phyloP scores from a whole-genome alignment of 2,797 vertebrate species.

The Phoxinus dragarum region DNA sequence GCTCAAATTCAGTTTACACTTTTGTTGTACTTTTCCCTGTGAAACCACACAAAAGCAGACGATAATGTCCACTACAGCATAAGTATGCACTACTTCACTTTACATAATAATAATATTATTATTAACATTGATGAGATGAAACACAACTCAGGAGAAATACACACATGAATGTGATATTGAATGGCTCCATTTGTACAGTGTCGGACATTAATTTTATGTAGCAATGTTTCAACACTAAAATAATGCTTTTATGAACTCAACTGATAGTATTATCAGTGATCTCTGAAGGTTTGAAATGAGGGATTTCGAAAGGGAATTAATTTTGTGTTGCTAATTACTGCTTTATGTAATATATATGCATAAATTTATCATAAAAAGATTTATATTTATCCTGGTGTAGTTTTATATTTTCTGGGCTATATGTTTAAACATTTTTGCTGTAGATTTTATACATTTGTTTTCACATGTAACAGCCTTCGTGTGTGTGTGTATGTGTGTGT shows the following conservation, averaged over 20 bases:
- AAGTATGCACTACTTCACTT: constrained; percentile 56
- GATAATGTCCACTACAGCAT: neutral
- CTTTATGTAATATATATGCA: constrained; percentile 45
- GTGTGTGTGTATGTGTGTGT: neutral
- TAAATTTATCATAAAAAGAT: constrained; percentile 49
- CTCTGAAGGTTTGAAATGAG: constrained; percentile 27
- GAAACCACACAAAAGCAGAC: constrained; percentile 36
- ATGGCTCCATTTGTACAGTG: neutral
- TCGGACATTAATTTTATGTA: neutral
- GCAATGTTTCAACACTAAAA: constrained; percentile 8
- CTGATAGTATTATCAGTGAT: constrained; percentile 24
- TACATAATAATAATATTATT: constrained; percentile 39
- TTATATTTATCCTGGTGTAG: constrained; percentile 61
- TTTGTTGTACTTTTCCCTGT: constrained; percentile 41
- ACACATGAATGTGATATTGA: constrained; percentile 26
- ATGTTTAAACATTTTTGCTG: constrained; percentile 44
- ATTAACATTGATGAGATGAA: constrained; percentile 20
- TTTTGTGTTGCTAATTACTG: constrained; percentile 38
- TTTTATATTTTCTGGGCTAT: constrained; percentile 54
- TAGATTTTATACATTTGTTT: constrained; percentile 56
- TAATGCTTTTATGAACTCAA: neutral
- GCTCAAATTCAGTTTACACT: constrained; percentile 45
- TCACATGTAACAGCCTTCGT: constrained; percentile 24
- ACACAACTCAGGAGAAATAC: constrained; percentile 43
- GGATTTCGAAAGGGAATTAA: constrained; percentile 24